Percentiles rank a stretch among this genome's conserved stretches.
These are phyloP conservation scores for Scaptomyza graminum DNA, from an alignment of 1,140 invertebrate genomes.

Conservation along the genomic window DNA sequence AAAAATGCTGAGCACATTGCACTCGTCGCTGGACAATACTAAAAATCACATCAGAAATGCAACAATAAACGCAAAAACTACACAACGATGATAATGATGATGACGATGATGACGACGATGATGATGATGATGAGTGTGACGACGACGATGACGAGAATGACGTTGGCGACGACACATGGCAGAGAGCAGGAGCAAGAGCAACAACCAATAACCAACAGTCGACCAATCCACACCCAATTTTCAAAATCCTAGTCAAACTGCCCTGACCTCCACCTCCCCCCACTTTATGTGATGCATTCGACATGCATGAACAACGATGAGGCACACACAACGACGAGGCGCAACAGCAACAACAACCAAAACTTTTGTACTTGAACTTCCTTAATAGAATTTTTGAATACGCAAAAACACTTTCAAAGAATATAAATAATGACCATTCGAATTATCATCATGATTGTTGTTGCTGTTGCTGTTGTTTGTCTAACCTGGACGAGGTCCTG, in stretches of 20 bases:
- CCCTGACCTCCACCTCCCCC: conserved; percentile 5
- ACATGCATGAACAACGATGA: conserved; percentile 74
- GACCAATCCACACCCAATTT: conserved; percentile 32
- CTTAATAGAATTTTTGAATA: conserved; percentile 83
- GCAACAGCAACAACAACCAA: conserved; percentile 39
- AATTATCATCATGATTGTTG: conserved; percentile 67
- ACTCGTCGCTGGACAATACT: conserved; percentile 80
- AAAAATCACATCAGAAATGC: conserved; percentile 82
- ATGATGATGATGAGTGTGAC: conserved; percentile 37
- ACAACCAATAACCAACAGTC: conserved; percentile 17
- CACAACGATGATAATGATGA: conserved; percentile 36
- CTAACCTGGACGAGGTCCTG: not conserved
- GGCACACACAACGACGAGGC: conserved; percentile 52
- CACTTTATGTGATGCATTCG: conserved; percentile 66
- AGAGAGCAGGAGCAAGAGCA: conserved; percentile 27
- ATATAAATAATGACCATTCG: conserved; percentile 82
- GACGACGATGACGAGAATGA: conserved; percentile 48
- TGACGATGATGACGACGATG: conserved; percentile 50
- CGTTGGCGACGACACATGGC: conserved; percentile 54
- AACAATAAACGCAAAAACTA: conserved; percentile 83
- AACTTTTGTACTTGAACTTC: conserved; percentile 79
- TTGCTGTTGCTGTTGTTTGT: conserved; percentile 20
- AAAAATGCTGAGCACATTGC: conserved; percentile 80
- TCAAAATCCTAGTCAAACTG: conserved; percentile 22
- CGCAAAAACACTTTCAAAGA: conserved; percentile 83